Base-by-base conservation (phyloP, 2,888 invertebrate genomes). In the Drosophila paucipuncta region DNA sequence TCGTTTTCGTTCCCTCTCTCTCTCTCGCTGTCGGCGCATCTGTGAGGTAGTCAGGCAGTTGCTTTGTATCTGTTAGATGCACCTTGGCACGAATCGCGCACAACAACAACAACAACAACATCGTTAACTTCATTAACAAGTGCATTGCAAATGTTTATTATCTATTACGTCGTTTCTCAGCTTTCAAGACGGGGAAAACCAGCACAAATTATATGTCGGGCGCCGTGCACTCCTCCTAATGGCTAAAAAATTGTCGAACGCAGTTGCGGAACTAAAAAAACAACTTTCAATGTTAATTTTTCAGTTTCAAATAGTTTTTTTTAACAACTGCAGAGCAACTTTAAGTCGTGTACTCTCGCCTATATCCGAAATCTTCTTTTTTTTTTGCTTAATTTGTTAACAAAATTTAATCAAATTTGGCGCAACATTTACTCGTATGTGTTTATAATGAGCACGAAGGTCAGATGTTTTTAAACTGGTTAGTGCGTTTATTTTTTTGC, bases 111-210 rank as follows among this genome's bases (percentile, higher is more conserved):
- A 52, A 50, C n/a, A 53, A 25, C 7, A 33, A 80, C 66, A 77
- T 86, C 74, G 82, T 86, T 74, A 85, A 87, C 88, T 81, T 89
- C 76, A 89, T 87, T 86, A 83, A 72, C 88, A 76, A 85, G 74
- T 90, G 88, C 78, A 90, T 71, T 72, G 73, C 73, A 75, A 74
- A 76, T 73, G 68, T 75, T 74, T 77, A 79, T 73, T 71, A 66
- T 70, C 66, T 76, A 80, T 78, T 80, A 78, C 80, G 78, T 76
- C 41, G 80, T 66, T 55, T 65, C 61, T 50, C 60, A 57, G 63
- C 73, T 35, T 41, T 54, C 43, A 30, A 53, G 50, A 50, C 25
- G 64, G 49, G 68, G 50, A 52, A 52, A 41, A 52, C 28, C 39
- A 64, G 33, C 37, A 41, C 39, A 65, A 65, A 35, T 30, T 52